Conservation (phyloP, 2,888 invertebrate genomes). For the Campopleginae sp. region DNA sequence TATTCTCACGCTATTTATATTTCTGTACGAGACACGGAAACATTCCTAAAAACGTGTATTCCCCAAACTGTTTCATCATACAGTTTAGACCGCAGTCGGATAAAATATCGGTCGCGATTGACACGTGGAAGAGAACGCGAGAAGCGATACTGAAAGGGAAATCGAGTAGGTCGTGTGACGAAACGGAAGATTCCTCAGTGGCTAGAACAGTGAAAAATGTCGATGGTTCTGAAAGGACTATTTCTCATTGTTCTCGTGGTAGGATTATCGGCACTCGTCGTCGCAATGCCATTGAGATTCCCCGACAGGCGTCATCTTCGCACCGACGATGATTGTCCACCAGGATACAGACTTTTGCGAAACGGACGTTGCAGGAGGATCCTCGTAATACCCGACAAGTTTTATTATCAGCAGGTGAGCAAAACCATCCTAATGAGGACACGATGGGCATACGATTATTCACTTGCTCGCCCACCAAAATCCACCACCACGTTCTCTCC, state of each 20-base stretch:
- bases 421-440: conserved; percentile 50
- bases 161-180: neutral
- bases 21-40: neutral
- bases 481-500: conserved; percentile 19
- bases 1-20: neutral
- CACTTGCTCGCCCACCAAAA: conserved; percentile 40
- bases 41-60: neutral
- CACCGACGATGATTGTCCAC: conserved; percentile 41
- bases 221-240: neutral
- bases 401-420: conserved; percentile 49
- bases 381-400: conserved; percentile 35
- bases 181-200: neutral
- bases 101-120: conserved; percentile 7
- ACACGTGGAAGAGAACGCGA: neutral
- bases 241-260: conserved; percentile 32
- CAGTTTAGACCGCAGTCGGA: neutral
- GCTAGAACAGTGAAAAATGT: neutral
- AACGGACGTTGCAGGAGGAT: conserved; percentile 49
- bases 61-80: neutral
- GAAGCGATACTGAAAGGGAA: neutral
- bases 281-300: conserved; percentile 43
- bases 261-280: conserved; percentile 36
- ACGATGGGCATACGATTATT: conserved; percentile 42
- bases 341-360: conserved; percentile 40
- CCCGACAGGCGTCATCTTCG: conserved; percentile 44